A percentile compares a stretch with the other conserved stretches of the same genome.
These are phyloP conservation scores for Ligdia adustata DNA, from an alignment of 2,888 invertebrate genomes.

Conservation along the genomic window DNA sequence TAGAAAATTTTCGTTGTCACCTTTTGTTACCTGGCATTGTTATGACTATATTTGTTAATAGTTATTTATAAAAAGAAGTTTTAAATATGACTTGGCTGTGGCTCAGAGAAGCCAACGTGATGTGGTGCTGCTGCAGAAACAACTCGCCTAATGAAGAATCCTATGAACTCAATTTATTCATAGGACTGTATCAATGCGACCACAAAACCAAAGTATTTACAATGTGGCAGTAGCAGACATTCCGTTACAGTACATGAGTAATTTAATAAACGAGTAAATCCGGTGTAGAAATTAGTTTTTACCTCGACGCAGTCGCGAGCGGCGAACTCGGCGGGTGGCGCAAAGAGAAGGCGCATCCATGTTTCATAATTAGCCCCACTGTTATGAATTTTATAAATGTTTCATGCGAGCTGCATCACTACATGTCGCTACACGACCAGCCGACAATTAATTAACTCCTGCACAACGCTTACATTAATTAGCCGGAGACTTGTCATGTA, in stretches of 20 bases:
- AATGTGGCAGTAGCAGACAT: constrained; percentile 36
- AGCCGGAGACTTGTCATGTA: constrained; percentile 67
- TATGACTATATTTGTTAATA: no score
- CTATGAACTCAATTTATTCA: constrained; percentile 29
- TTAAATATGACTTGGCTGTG: no score
- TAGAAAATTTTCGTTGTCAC: no score
- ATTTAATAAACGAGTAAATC: constrained; percentile 58
- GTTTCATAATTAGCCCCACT: constrained; percentile 73
- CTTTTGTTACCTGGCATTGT: no score
- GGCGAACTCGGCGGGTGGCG: constrained; percentile 72
- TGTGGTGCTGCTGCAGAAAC: not conserved
- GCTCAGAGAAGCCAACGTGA: no score
- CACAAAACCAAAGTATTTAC: constrained; percentile 38
- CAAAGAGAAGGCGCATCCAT: constrained; percentile 62
- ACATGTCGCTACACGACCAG: constrained; percentile 45
- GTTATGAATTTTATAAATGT: constrained; percentile 83
- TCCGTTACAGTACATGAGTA: constrained; percentile 49
- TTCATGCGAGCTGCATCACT: constrained; percentile 64
- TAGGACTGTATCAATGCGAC: constrained; percentile 25
- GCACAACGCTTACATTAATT: constrained; percentile 78
- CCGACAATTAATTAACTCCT: constrained; percentile 79
- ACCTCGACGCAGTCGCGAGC: constrained; percentile 48
- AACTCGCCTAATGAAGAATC: constrained; percentile 16
- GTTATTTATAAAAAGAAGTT: no score
- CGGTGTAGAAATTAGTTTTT: constrained; percentile 63